Conservation (phyloP, 2,113 vertebrate species). For the Mustela lutreola region DNA sequence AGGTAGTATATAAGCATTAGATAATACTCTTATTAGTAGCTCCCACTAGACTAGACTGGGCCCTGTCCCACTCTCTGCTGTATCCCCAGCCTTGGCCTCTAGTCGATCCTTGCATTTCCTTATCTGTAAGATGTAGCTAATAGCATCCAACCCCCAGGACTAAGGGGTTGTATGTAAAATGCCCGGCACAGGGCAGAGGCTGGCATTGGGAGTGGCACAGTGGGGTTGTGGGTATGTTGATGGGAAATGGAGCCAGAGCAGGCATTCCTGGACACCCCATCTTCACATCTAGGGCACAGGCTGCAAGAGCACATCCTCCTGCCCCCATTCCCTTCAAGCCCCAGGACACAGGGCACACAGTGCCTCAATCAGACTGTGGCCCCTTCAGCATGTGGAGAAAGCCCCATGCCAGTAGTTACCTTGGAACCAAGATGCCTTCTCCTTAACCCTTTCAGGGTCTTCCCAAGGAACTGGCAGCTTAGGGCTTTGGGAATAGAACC, state of each 20-base stretch:
- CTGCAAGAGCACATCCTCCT: neutral
- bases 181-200: neutral
- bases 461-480: neutral
- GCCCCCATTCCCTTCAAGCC: neutral
- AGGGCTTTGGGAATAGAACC: neutral
- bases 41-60: neutral
- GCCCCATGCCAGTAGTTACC: rapidly evolving
- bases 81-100: neutral
- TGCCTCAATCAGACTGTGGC: neutral
- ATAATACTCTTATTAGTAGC: neutral
- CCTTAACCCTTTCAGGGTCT: neutral
- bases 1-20: neutral
- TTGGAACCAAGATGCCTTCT: neutral
- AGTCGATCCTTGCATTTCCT: neutral
- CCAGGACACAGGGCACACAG: neutral
- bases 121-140: neutral
- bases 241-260: neutral
- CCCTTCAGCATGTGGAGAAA: neutral
- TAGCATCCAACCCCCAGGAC: neutral
- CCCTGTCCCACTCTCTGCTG: neutral
- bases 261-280: neutral
- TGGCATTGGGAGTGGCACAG: neutral
- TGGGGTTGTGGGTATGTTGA: neutral
- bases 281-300: neutral
- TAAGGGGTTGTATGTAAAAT: neutral